These are phyloP conservation scores for Anguilla pacifica DNA, from an alignment of 2,797 vertebrate genomes.

Conservation along the genomic window DNA sequence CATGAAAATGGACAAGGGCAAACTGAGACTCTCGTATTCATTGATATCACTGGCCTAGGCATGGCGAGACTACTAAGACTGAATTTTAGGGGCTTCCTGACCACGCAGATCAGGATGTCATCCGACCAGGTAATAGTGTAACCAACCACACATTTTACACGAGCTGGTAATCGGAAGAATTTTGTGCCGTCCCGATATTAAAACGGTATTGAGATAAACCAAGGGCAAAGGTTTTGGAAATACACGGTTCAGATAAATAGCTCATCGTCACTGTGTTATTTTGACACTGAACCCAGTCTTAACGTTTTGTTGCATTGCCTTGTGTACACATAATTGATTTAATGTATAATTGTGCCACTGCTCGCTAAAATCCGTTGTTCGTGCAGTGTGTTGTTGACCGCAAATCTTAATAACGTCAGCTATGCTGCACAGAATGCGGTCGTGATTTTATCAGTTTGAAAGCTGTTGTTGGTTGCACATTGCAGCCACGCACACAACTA, in stretches of 20 bases:
- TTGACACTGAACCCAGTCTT: not conserved
- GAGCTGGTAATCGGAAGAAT: not conserved
- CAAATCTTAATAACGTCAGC: not conserved
- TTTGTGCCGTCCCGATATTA: not conserved
- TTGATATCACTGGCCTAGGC: constrained; percentile 2
- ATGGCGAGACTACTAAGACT: constrained; percentile 71
- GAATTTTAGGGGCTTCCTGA: constrained; percentile 60
- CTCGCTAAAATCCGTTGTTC: not conserved
- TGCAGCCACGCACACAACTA: not conserved
- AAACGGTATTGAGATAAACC: not conserved
- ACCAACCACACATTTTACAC: not conserved
- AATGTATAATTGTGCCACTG: not conserved
- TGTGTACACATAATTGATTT: not conserved
- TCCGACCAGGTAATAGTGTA: constrained; percentile 53
- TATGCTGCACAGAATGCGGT: not conserved
- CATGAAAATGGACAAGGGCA: constrained; percentile 58
- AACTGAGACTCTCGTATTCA: not conserved
- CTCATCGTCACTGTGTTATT: not conserved
- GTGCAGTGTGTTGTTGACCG: not conserved
- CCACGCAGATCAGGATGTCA: constrained; percentile 67
- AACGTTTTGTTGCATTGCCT: not conserved
- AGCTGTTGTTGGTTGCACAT: not conserved
- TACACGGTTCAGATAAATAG: not conserved
- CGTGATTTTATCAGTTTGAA: not conserved
- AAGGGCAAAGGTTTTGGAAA: not conserved